Percentiles rank a stretch among this genome's conserved stretches.
phyloP scores from a whole-genome alignment of 2,797 vertebrate species.

The Tragopan temminckii region DNA sequence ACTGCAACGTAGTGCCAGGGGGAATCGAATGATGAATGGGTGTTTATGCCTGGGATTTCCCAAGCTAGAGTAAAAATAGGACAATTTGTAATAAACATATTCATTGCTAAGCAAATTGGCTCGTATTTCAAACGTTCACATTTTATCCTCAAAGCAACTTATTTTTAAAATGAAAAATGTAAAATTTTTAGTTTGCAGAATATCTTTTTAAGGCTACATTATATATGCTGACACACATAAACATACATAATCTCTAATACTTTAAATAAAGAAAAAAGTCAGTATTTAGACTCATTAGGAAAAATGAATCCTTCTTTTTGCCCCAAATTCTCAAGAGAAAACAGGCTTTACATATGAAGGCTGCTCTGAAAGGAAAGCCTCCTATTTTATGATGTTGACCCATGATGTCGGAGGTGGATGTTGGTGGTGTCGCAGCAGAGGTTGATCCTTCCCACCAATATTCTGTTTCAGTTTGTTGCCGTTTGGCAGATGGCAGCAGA shows the following conservation, averaged over 20 bases:
- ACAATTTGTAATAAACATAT: not conserved
- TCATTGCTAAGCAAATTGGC: not conserved
- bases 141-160: not conserved
- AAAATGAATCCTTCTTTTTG: not conserved
- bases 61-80: not conserved
- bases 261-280: not conserved
- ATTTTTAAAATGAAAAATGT: not conserved
- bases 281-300: not conserved
- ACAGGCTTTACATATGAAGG: not conserved
- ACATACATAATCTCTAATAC: not conserved
- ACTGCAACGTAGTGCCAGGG: not conserved
- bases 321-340: not conserved
- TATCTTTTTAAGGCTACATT: not conserved
- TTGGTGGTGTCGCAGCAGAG: not conserved
- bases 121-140: not conserved
- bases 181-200: not conserved
- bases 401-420: not conserved
- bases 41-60: not conserved
- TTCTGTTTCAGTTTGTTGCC: not conserved
- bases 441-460: not conserved
- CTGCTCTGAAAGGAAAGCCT: not conserved
- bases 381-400: not conserved
- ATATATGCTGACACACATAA: not conserved
- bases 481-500: no score
- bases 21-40: not conserved